Evolutionary conservation across 2,113 vertebrate genomes (phyloP).

Genomic region (Erinaceus europaeus): DNA sequence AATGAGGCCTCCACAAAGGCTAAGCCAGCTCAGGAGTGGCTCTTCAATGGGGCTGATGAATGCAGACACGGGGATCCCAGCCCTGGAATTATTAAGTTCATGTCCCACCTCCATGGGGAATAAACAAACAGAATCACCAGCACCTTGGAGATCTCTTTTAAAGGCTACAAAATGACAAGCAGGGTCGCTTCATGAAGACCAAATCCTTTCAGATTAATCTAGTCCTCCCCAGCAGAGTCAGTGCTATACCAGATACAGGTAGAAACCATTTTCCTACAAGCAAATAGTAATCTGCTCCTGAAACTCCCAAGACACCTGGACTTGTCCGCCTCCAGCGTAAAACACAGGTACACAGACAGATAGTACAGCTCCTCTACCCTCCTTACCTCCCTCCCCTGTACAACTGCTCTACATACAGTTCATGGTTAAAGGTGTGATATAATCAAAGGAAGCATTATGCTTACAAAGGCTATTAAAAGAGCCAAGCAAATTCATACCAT

Average conservation of each 20-base stretch:
- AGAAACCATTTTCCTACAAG: conserved; percentile 22
- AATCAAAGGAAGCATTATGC: conserved; percentile 78
- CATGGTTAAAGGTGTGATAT: conserved; percentile 70
- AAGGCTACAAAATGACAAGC: conserved; percentile 22
- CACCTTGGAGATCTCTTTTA: conserved; percentile 27
- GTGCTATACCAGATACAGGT: background rate
- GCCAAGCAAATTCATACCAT: conserved; percentile 82
- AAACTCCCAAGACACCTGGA: background rate
- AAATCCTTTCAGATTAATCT: conserved; percentile 38
- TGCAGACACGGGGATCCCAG: conserved; percentile 17
- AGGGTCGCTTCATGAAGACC: conserved; percentile 36
- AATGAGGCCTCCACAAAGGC: background rate
- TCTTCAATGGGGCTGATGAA: conserved; percentile 36
- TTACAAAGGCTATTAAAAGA: conserved; percentile 80
- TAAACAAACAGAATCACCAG: conserved; percentile 36
- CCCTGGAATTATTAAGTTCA: conserved; percentile 42
- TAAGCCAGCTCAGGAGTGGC: conserved; percentile 8
- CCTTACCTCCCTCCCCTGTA: background rate
- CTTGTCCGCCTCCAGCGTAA: conserved; percentile 9
- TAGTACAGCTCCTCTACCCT: background rate
- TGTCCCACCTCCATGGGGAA: background rate
- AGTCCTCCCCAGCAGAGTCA: conserved; percentile 30
- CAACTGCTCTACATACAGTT: conserved; percentile 46
- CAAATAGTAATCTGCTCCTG: conserved; percentile 39
- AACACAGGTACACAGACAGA: conserved; percentile 27